These are phyloP conservation scores for Iguana delicatissima DNA, from an alignment of 2,797 vertebrate species.

Conservation along the genomic window DNA sequence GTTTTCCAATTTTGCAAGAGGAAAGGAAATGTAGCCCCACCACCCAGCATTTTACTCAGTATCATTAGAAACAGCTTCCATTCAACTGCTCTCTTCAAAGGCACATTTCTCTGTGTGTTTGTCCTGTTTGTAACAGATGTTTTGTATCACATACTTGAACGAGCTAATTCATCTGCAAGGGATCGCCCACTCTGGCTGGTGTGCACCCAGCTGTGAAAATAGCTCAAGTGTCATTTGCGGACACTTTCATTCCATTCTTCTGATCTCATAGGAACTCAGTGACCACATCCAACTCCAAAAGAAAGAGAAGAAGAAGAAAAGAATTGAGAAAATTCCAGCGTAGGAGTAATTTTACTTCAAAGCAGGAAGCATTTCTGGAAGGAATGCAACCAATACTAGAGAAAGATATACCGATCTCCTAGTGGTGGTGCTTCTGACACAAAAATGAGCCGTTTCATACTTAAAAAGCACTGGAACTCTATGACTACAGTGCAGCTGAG, in stretches of 20 bases:
- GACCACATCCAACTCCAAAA: constrained; percentile 75
- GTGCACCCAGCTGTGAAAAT: constrained; percentile 82
- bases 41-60: constrained; percentile 66
- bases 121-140: constrained; percentile 79
- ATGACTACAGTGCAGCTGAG: constrained; percentile 65
- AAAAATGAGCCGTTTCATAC: constrained; percentile 50
- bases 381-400: constrained; percentile 65
- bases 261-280: constrained; percentile 79
- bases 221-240: constrained; percentile 77
- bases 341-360: constrained; percentile 63
- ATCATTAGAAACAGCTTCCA: constrained; percentile 63
- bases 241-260: constrained; percentile 77
- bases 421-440: constrained; percentile 52
- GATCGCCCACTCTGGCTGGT: constrained; percentile 75
- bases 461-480: constrained; percentile 54
- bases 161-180: constrained; percentile 75
- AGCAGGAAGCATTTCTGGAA: constrained; percentile 70
- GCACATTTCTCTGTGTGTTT: constrained; percentile 67
- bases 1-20: constrained; percentile 66
- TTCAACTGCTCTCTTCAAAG: constrained; percentile 76
- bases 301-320: constrained; percentile 38
- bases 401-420: constrained; percentile 58
- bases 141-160: constrained; percentile 79
- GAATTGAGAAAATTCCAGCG: constrained; percentile 76
- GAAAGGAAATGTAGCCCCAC: constrained; percentile 63